Evolutionary conservation across 2,888 invertebrate genomes (phyloP).

Genomic region (Andrena bucephala): DNA sequence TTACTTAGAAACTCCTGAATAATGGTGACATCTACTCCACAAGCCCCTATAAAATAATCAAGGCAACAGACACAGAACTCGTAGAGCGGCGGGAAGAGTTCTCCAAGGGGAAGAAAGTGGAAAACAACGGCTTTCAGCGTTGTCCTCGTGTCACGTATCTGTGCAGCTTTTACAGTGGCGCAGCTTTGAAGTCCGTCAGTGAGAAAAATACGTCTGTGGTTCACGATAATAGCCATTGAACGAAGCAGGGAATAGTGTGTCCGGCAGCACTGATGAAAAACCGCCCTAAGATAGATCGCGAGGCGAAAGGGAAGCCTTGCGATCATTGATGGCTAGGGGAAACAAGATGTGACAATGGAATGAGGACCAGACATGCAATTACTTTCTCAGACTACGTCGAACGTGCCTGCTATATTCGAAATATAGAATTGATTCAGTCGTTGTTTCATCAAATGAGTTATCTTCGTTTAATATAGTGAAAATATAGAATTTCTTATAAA

Average conservation of each 20-base stretch:
- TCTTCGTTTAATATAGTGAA: too few relatives aligned
- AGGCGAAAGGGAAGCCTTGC: conserved; percentile 23
- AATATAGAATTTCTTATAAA: too few relatives aligned
- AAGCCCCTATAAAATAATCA: background rate
- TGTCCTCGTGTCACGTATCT: conserved; percentile 35
- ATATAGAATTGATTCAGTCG: conserved; percentile 1
- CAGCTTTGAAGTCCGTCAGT: conserved; percentile 44
- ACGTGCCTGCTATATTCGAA: conserved; percentile 7
- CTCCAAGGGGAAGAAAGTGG: conserved; percentile 18
- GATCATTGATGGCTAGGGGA: conserved; percentile 5
- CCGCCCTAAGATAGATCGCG: conserved; percentile 39
- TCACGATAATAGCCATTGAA: conserved; percentile 71
- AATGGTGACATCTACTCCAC: background rate
- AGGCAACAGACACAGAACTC: background rate
- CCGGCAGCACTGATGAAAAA: conserved; percentile 53
- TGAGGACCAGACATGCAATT: background rate
- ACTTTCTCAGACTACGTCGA: background rate
- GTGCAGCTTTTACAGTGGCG: conserved; percentile 43
- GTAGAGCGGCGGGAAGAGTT: conserved; percentile 11
- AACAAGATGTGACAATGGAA: conserved; percentile 16
- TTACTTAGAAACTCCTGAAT: background rate
- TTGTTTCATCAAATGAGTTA: too few relatives aligned
- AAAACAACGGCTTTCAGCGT: conserved; percentile 19
- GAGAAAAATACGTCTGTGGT: conserved; percentile 71
- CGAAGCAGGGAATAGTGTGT: conserved; percentile 55